These are phyloP conservation scores for Colistium nudipinnis DNA, from an alignment of 2,113 vertebrate genomes.

Conservation along the genomic window DNA sequence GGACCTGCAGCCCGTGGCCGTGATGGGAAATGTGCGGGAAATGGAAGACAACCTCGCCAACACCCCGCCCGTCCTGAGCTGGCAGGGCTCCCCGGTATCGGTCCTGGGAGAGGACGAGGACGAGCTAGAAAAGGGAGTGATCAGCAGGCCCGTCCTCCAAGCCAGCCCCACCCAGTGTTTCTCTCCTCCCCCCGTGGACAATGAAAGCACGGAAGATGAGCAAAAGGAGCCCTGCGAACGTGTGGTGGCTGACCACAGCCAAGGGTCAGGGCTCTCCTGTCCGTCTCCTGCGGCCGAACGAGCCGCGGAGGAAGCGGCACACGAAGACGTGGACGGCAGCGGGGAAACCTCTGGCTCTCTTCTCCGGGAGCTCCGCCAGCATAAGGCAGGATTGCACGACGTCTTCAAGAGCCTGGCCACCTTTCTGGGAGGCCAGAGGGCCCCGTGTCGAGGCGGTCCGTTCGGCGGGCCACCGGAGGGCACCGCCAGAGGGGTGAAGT, in stretches of 20 bases:
- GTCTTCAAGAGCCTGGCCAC: slow-evolving; percentile 85
- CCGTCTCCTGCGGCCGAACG: slow-evolving; percentile 35
- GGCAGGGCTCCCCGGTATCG: slow-evolving; percentile 83
- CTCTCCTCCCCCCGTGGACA: slow-evolving; percentile 59
- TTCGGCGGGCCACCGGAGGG: slow-evolving; percentile 69
- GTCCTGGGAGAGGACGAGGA: slow-evolving; percentile 77
- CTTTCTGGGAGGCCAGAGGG: slow-evolving; percentile 84
- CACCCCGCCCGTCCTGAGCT: slow-evolving; percentile 84
- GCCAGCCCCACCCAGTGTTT: slow-evolving; percentile 77
- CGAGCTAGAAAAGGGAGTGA: slow-evolving; percentile 72
- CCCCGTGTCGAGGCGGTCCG: slow-evolving; percentile 83
- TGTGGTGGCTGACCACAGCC: slow-evolving; percentile 10
- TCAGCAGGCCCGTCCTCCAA: slow-evolving; percentile 80
- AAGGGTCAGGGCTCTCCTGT: slow-evolving; percentile 46
- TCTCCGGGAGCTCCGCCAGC: slow-evolving; percentile 58
- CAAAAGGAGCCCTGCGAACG: slow-evolving; percentile 28
- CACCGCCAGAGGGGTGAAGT: slow-evolving; percentile 70
- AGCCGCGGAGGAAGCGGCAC: slow-evolving; percentile 54
- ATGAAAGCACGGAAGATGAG: slow-evolving; percentile 32
- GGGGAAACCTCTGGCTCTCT: slow-evolving; percentile 47
- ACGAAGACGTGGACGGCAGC: slow-evolving; percentile 37
- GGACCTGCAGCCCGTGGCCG: slow-evolving; percentile 75
- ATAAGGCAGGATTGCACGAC: slow-evolving; percentile 76
- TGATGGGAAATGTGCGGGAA: slow-evolving; percentile 71
- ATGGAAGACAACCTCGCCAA: slow-evolving; percentile 72